Evolutionary conservation across 2,113 vertebrate genomes (phyloP).

Genomic region (Gasterosteus aculeatus): DNA sequence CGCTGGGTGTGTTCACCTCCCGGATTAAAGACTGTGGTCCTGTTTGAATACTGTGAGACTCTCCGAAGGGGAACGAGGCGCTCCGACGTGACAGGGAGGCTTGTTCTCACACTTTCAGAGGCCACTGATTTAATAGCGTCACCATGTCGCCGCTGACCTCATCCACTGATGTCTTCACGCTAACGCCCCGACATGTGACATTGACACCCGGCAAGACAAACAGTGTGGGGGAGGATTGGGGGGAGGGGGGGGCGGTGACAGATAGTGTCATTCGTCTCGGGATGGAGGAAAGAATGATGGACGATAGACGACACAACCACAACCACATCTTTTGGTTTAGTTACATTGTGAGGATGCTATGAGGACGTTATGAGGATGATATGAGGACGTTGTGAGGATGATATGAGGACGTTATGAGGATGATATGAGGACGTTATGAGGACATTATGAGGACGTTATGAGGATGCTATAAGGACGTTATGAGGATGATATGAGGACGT

Average conservation of each 20-base stretch:
- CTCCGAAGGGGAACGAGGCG: no score
- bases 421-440: no score
- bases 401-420: no score
- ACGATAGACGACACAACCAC: constrained; percentile 8
- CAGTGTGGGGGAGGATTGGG: constrained; percentile 42
- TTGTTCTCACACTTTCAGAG: constrained; percentile 59
- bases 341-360: no score
- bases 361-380: no score
- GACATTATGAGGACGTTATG: no score
- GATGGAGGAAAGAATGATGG: constrained; percentile 34
- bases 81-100: background rate
- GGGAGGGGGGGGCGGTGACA: constrained; percentile 55
- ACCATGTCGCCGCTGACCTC: constrained; percentile 66
- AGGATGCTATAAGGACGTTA: no score
- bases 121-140: constrained; percentile 73
- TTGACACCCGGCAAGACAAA: constrained; percentile 67
- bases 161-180: constrained; percentile 69
- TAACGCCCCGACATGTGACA: constrained; percentile 70
- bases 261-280: constrained; percentile 41
- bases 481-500: no score
- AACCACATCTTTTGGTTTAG: no score
- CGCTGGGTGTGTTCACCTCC: constrained; percentile 63
- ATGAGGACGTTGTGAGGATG: no score
- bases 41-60: no score
- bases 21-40: constrained; percentile 42